phyloP scores from a whole-genome alignment of 2,113 vertebrate genomes.

The Oncorhynchus gorbuscha region DNA sequence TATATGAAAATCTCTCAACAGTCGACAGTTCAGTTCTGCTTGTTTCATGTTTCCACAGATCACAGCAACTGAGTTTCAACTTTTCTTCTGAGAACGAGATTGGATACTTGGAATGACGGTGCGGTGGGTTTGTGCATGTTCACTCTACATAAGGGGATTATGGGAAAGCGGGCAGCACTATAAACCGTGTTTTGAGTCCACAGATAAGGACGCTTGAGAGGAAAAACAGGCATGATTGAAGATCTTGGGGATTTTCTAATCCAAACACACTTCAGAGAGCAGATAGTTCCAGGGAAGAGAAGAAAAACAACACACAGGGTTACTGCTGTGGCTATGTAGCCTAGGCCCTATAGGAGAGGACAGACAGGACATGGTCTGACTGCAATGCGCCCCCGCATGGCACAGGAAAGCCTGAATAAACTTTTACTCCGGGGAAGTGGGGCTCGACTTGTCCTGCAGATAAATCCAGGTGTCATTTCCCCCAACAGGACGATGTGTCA shows the following conservation, averaged over 20 bases:
- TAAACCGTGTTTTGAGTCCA: background rate
- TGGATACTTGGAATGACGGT: slow-evolving; percentile 13
- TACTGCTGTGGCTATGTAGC: slow-evolving; percentile 30
- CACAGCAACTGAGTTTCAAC: background rate
- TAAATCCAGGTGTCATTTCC: slow-evolving; percentile 68
- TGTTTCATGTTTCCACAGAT: background rate
- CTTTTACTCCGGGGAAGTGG: slow-evolving; percentile 54
- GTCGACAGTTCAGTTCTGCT: background rate
- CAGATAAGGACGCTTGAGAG: slow-evolving; percentile 21
- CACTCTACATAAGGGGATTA: slow-evolving; percentile 2
- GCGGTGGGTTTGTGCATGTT: slow-evolving; percentile 10
- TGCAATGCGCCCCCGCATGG: background rate
- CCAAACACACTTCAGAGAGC: slow-evolving; percentile 17
- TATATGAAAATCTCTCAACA: background rate
- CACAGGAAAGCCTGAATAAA: slow-evolving; percentile 73
- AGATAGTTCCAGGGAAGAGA: background rate
- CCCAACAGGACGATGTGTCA: slow-evolving; percentile 67
- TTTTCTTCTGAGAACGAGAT: background rate
- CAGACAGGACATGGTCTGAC: slow-evolving; percentile 32
- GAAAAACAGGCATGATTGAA: slow-evolving; percentile 13
- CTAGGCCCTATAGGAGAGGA: slow-evolving; percentile 7
- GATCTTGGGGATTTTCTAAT: slow-evolving; percentile 27
- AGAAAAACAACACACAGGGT: slow-evolving; percentile 25
- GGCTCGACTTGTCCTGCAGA: slow-evolving; percentile 51
- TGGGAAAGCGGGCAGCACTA: background rate